Conservation (phyloP, 2,888 invertebrate species). For the Syritta pipiens region DNA sequence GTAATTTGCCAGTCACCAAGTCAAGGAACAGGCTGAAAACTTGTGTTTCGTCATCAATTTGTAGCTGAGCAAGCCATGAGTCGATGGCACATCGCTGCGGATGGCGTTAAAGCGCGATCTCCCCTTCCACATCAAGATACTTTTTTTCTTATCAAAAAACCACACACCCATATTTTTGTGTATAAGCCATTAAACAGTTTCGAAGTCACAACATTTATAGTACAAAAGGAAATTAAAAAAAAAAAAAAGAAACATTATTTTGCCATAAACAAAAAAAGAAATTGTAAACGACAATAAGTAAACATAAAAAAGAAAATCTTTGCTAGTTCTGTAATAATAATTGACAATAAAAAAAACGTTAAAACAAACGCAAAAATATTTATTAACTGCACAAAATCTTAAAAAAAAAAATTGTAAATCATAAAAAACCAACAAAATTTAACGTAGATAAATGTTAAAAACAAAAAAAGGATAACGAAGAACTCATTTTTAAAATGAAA, state of each 20-base stretch:
- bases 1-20: too few relatives aligned
- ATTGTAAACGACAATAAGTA: conserved; percentile 36
- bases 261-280: conserved; percentile 30
- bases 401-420: conserved; percentile 2
- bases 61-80: too few relatives aligned
- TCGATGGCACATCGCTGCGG: too few relatives aligned
- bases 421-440: neutral
- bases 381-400: conserved; percentile 16
- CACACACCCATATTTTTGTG: conserved; percentile 1
- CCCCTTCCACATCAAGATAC: neutral
- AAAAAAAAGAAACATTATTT: conserved; percentile 14
- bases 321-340: conserved; percentile 27
- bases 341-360: conserved; percentile 55
- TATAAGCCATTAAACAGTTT: conserved; percentile 15
- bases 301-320: neutral
- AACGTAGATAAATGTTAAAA: conserved; percentile 17
- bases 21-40: too few relatives aligned
- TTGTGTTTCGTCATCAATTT: too few relatives aligned
- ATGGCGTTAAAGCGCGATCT: neutral
- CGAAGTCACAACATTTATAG: conserved; percentile 57
- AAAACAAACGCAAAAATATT: conserved; percentile 27
- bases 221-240: conserved; percentile 40
- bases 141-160: neutral
- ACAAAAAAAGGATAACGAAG: neutral
- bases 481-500: conserved; percentile 63